phyloP scores from a whole-genome alignment of 2,113 vertebrate species.

The Odontesthes bonariensis region DNA sequence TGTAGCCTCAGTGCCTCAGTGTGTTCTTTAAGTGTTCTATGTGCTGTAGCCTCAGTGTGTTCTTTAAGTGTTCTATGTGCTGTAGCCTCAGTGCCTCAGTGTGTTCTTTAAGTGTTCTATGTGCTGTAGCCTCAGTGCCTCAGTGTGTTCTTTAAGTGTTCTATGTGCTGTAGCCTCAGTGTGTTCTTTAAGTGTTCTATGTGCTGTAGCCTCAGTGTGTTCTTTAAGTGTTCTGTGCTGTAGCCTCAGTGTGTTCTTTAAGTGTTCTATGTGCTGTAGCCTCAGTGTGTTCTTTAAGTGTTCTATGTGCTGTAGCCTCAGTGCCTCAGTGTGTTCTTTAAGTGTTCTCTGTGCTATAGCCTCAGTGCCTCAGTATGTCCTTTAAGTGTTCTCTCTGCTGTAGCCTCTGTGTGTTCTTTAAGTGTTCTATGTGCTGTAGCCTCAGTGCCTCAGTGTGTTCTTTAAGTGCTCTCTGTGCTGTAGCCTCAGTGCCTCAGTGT shows the following conservation, averaged over 20 bases:
- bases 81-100: neutral
- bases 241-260: neutral
- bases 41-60: neutral
- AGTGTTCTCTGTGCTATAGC: too few species aligned
- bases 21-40: too few species aligned
- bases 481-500: neutral
- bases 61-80: too few species aligned
- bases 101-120: too few species aligned
- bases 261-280: too few species aligned
- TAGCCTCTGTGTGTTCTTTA: neutral
- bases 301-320: too few species aligned
- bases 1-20: neutral
- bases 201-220: neutral
- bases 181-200: too few species aligned
- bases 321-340: neutral
- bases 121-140: too few species aligned
- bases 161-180: neutral
- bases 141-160: neutral
- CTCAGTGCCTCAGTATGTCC: neutral
- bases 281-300: neutral
- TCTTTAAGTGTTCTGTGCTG: too few species aligned
- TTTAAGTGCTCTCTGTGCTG: too few species aligned
- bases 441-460: neutral
- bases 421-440: too few species aligned
- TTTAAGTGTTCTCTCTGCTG: too few species aligned